phyloP scores from a whole-genome alignment of 2,888 invertebrate species.

The Gari tellinella region DNA sequence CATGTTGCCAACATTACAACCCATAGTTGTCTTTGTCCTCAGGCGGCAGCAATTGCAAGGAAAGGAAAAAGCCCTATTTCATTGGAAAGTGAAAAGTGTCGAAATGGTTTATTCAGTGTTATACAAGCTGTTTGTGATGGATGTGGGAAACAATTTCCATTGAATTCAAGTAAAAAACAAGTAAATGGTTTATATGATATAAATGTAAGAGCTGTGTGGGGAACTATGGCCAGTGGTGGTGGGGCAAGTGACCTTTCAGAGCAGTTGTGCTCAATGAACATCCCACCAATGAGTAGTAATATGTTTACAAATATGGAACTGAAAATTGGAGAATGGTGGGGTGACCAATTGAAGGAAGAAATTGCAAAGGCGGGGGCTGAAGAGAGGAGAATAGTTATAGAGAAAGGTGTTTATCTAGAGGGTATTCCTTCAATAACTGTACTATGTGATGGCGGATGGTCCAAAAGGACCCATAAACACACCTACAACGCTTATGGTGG shows the following conservation, averaged over 20 bases:
- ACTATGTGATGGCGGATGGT: conserved; percentile 43
- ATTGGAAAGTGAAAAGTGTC: too few species aligned
- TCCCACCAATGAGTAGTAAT: conserved; percentile 26
- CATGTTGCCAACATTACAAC: too few species aligned
- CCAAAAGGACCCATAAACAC: conserved; percentile 38
- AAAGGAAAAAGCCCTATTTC: too few species aligned
- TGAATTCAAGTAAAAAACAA: not conserved
- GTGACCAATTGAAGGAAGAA: conserved; percentile 9
- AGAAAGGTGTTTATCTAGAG: conserved; percentile 17
- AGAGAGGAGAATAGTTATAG: conserved; percentile 24
- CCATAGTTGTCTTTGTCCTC: too few species aligned
- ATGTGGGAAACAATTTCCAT: not conserved
- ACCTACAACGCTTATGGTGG: conserved; percentile 34
- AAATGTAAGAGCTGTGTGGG: conserved; percentile 13
- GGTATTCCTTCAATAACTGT: conserved; percentile 42
- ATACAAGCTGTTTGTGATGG: not conserved
- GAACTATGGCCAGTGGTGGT: conserved; percentile 17
- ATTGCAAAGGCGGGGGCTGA: conserved; percentile 33
- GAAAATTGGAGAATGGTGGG: conserved; percentile 30
- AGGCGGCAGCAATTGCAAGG: too few species aligned
- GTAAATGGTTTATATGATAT: not conserved
- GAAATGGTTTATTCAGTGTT: conserved; percentile 8
- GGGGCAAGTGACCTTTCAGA: conserved; percentile 3
- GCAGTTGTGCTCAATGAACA: conserved; percentile 7
- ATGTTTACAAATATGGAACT: conserved; percentile 22